Percentiles rank a stretch among this genome's conserved stretches.
Evolutionary conservation across 2,797 vertebrate species (phyloP).

Genomic region (Erethizon dorsatum): DNA sequence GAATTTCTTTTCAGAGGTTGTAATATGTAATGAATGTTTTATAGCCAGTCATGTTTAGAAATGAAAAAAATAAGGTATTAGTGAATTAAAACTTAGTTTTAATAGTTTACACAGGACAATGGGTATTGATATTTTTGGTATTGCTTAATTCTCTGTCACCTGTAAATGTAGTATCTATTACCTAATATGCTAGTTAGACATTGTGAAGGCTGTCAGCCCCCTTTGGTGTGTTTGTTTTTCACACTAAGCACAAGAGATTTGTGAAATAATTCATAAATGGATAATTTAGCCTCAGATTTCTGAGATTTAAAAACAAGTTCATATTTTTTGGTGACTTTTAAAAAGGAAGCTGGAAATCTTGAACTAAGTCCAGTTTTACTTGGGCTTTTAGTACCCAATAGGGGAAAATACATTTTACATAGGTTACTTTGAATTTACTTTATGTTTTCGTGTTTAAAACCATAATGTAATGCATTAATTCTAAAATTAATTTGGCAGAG

Average conservation of each 20-base stretch:
- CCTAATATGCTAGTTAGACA: not conserved
- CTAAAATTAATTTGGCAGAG: constrained; percentile 31
- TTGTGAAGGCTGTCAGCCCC: not conserved
- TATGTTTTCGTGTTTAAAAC: constrained; percentile 27
- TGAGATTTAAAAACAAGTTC: constrained; percentile 19
- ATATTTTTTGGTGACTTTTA: constrained; percentile 35
- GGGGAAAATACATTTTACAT: constrained; percentile 40
- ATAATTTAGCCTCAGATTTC: constrained; percentile 39
- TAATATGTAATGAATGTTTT: constrained; percentile 73
- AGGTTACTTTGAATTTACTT: not conserved
- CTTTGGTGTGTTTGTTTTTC: constrained; percentile 42
- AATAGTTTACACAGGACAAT: constrained; percentile 22
- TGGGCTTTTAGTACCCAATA: constrained; percentile 20
- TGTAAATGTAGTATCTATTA: not conserved
- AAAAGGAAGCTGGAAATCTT: constrained; percentile 24
- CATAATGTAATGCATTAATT: not conserved
- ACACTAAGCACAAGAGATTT: constrained; percentile 57
- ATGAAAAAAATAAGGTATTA: constrained; percentile 66
- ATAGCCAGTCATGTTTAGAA: constrained; percentile 62
- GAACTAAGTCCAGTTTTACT: not conserved
- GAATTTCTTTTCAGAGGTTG: constrained; percentile 43
- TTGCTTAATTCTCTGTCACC: not conserved
- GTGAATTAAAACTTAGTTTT: constrained; percentile 66
- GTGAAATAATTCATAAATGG: constrained; percentile 41
- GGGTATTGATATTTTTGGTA: not conserved